Evolutionary conservation across 2,113 vertebrate genomes (phyloP).

Genomic region (Acrocephalus arundinaceus): DNA sequence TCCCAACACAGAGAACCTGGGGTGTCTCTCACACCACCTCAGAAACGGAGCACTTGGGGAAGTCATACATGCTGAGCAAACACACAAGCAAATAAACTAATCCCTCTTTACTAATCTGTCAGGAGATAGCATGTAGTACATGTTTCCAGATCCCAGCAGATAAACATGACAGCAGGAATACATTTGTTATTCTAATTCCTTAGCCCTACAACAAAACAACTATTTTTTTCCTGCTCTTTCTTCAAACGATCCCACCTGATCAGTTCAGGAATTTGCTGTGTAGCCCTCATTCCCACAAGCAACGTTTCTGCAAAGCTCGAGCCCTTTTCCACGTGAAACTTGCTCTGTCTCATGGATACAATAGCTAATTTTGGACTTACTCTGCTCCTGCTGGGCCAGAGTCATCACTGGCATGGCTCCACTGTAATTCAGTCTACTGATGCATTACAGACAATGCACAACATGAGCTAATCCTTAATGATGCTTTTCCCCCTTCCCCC

Average conservation of each 20-base stretch:
- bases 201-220: background rate
- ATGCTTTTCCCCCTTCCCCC: background rate
- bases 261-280: background rate
- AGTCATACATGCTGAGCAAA: background rate
- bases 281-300: background rate
- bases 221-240: background rate
- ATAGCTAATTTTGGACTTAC: slow-evolving; percentile 63
- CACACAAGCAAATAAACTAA: background rate
- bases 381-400: slow-evolving; percentile 51
- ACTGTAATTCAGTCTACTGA: slow-evolving; percentile 43
- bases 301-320: background rate
- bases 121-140: background rate
- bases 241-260: background rate
- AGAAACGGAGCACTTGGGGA: background rate
- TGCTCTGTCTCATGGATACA: slow-evolving; percentile 30
- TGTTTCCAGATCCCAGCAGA: background rate
- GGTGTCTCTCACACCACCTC: background rate
- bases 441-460: slow-evolving; percentile 45
- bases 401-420: slow-evolving; percentile 58
- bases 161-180: background rate
- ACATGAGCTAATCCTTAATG: slow-evolving; percentile 16
- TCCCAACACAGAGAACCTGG: background rate
- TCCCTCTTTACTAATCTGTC: background rate
- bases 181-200: background rate
- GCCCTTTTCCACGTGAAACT: background rate